Evolutionary conservation across 1,140 invertebrate species (phyloP).

Genomic region (Hydropsyche tenuis): DNA sequence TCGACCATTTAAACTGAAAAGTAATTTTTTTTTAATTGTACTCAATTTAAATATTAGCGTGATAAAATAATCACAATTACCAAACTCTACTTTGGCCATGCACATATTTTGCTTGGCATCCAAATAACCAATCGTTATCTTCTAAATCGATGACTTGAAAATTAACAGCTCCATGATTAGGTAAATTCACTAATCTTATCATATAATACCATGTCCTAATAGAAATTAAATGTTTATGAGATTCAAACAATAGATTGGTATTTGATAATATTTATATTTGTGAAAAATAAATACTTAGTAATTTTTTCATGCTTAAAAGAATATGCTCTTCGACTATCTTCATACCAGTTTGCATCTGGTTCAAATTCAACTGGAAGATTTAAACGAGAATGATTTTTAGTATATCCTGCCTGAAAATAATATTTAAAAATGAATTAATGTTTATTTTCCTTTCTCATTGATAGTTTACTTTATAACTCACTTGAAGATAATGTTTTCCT

Average conservation of each 20-base stretch:
- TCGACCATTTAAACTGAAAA: conserved; percentile 58
- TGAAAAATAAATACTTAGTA: conserved; percentile 32
- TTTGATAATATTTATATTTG: neutral
- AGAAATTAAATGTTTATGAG: neutral
- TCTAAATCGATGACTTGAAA: conserved; percentile 70
- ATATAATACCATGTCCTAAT: conserved; percentile 65
- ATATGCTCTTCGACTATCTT: conserved; percentile 59
- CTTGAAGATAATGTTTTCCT: conserved; percentile 46
- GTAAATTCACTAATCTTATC: conserved; percentile 64
- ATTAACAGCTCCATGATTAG: conserved; percentile 63
- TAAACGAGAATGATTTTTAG: conserved; percentile 35
- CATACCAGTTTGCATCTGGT: conserved; percentile 60
- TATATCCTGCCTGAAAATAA: conserved; percentile 43
- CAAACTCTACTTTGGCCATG: conserved; percentile 66
- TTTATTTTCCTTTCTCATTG: neutral
- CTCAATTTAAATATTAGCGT: too few species aligned
- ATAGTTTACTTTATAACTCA: neutral
- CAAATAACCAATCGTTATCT: conserved; percentile 74
- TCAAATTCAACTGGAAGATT: conserved; percentile 50
- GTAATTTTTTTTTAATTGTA: neutral
- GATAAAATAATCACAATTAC: conserved; percentile 57
- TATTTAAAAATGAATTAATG: conserved; percentile 7
- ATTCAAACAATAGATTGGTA: too few species aligned
- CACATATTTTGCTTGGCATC: conserved; percentile 67
- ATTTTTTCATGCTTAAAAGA: conserved; percentile 46